These are phyloP conservation scores for Ruditapes philippinarum DNA, from an alignment of 1,140 invertebrate genomes.

Conservation along the genomic window DNA sequence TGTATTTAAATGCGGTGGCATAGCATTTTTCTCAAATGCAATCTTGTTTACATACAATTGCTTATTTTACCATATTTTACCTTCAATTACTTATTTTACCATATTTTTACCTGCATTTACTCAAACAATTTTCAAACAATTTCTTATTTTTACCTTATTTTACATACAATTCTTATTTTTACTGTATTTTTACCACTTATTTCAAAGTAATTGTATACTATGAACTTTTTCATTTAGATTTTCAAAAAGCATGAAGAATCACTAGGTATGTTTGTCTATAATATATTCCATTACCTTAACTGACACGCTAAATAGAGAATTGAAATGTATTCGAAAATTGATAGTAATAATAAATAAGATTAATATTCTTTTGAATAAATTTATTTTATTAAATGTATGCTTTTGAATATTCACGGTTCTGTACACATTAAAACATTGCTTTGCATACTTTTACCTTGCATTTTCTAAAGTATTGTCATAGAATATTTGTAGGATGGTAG, in stretches of 20 bases:
- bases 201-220: too few relatives aligned
- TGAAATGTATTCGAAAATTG: background rate
- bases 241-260: background rate
- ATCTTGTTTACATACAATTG: too few relatives aligned
- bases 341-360: background rate
- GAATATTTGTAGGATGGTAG: too few relatives aligned
- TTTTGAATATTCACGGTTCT: background rate
- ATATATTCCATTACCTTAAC: background rate
- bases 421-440: background rate
- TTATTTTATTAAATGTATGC: background rate
- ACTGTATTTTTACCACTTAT: too few relatives aligned
- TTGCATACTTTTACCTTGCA: background rate
- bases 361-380: background rate
- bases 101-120: background rate
- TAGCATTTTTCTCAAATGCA: too few relatives aligned
- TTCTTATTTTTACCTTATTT: too few relatives aligned
- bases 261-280: background rate
- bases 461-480: too few relatives aligned
- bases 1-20: too few relatives aligned
- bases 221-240: background rate
- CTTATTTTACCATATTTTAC: too few relatives aligned
- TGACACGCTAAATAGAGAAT: background rate
- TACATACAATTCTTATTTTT: too few relatives aligned
- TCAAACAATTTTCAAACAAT: background rate
- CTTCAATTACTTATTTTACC: background rate